A percentile compares a stretch with the other conserved stretches of the same genome.
phyloP scores from a whole-genome alignment of 2,113 vertebrate genomes.

The Solea solea region DNA sequence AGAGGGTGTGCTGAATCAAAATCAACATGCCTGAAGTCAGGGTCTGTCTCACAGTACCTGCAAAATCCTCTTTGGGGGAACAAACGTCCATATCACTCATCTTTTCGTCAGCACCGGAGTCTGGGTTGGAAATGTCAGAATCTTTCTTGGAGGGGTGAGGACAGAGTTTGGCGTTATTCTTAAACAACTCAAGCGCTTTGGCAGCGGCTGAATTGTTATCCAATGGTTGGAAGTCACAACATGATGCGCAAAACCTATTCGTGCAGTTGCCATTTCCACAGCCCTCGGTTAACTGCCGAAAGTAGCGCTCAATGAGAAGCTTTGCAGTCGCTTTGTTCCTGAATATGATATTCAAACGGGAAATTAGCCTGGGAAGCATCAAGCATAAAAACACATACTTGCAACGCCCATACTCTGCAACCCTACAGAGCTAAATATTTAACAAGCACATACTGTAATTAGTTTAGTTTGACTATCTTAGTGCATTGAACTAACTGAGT shows the following conservation, averaged over 20 bases:
- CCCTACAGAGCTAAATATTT: not conserved
- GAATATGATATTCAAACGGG: constrained; percentile 86
- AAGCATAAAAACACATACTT: constrained; percentile 1
- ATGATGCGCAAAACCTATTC: constrained; percentile 98
- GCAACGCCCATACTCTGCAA: not conserved
- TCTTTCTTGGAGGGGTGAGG: constrained; percentile 94
- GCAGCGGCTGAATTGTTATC: constrained; percentile 97
- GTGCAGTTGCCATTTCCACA: constrained; percentile 99
- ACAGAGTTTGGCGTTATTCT: constrained; percentile 98
- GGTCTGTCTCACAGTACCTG: constrained; percentile 82
- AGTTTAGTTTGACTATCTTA: not conserved
- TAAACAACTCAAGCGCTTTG: constrained; percentile 98
- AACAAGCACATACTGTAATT: constrained; percentile 7
- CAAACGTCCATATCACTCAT: constrained; percentile 86
- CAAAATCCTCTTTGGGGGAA: constrained; percentile 87
- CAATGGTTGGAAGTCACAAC: constrained; percentile 91
- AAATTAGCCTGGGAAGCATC: constrained; percentile 50
- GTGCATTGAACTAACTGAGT: not conserved
- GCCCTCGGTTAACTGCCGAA: constrained; percentile 99
- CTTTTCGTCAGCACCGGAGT: constrained; percentile 87
- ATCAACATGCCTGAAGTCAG: not conserved
- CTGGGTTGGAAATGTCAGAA: constrained; percentile 85
- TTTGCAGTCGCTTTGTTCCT: constrained; percentile 99
- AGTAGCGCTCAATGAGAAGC: constrained; percentile 99
- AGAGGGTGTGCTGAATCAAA: not conserved